These are phyloP conservation scores for Dipodomys spectabilis DNA, from an alignment of 2,113 vertebrate species.

Conservation along the genomic window DNA sequence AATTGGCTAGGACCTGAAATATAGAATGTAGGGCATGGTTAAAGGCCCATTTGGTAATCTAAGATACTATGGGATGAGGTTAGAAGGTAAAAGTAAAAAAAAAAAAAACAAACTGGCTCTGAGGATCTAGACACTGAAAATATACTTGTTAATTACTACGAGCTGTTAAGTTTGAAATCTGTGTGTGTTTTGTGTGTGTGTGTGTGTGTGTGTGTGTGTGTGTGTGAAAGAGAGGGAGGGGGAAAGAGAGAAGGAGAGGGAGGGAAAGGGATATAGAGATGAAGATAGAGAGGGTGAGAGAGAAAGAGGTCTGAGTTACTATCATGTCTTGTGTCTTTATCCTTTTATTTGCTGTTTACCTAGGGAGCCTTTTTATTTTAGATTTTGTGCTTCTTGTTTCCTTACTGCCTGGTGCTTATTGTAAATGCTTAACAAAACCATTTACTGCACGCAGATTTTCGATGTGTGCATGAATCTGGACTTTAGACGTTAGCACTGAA, in stretches of 20 bases:
- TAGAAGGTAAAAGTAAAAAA: background rate
- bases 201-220: too few relatives aligned
- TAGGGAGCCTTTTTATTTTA: background rate
- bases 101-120: background rate
- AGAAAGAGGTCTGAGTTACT: background rate
- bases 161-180: conserved; percentile 3
- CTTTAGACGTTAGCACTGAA: background rate
- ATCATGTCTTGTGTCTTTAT: background rate
- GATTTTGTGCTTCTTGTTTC: background rate
- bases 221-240: background rate
- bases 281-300: background rate
- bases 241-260: background rate
- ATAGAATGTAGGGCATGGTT: background rate
- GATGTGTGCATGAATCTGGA: background rate
- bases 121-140: background rate
- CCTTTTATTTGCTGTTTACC: background rate
- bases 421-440: background rate
- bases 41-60: background rate
- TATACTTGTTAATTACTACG: background rate
- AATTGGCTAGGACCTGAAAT: background rate
- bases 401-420: background rate
- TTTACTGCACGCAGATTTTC: background rate
- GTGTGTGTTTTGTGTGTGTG: background rate
- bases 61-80: background rate
- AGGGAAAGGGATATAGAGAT: too few relatives aligned